Percentiles rank a stretch among this genome's conserved stretches.
Evolutionary conservation across 2,113 vertebrate genomes (phyloP).

Genomic region (Anhinga rufa): DNA sequence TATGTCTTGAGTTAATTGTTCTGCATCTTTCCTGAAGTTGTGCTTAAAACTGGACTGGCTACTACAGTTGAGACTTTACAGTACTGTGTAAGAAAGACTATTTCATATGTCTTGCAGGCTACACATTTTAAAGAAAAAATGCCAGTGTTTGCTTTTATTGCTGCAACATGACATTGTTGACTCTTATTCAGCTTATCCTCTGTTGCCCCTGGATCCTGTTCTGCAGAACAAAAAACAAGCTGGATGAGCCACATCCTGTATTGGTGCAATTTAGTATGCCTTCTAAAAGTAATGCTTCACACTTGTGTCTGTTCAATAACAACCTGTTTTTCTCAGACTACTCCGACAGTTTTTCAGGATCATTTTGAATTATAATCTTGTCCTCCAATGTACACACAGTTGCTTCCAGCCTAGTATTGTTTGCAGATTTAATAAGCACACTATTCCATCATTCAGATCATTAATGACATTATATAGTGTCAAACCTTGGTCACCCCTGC

Average conservation of each 20-base stretch:
- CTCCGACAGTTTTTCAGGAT: background rate
- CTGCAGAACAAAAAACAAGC: background rate
- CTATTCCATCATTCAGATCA: background rate
- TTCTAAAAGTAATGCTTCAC: background rate
- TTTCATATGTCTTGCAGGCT: background rate
- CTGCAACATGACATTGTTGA: constrained; percentile 1
- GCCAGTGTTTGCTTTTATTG: background rate
- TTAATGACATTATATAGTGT: background rate
- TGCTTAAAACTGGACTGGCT: background rate
- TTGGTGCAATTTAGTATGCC: background rate
- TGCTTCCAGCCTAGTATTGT: background rate
- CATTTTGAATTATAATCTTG: constrained; percentile 27
- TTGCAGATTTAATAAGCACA: constrained; percentile 31
- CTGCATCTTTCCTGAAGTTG: background rate
- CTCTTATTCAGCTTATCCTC: constrained; percentile 12
- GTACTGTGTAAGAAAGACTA: background rate
- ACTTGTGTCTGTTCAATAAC: background rate
- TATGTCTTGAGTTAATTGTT: background rate
- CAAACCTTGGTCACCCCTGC: background rate
- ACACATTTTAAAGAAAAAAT: background rate
- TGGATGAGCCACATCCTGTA: background rate
- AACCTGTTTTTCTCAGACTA: constrained; percentile 3
- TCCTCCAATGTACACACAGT: background rate
- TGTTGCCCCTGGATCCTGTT: constrained; percentile 15
- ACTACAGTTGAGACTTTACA: background rate